A percentile compares a stretch with the other conserved stretches of the same genome.
Evolutionary conservation across 2,797 vertebrate species (phyloP).

Genomic region (Pipistrellus kuhlii): DNA sequence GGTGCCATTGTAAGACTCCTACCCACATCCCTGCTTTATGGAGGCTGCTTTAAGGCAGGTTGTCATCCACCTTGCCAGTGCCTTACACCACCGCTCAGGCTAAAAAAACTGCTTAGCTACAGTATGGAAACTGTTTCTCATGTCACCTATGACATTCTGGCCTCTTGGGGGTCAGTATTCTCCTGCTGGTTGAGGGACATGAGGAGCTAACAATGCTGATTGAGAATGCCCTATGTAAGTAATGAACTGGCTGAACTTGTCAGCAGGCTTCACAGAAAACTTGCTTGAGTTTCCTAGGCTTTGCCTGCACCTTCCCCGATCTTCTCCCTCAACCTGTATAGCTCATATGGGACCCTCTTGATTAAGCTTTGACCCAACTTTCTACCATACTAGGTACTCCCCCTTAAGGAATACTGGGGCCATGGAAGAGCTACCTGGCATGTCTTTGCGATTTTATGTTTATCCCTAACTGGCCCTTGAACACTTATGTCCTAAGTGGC

Average conservation of each 20-base stretch:
- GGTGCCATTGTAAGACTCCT: not conserved
- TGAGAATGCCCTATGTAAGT: not conserved
- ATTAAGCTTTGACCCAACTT: not conserved
- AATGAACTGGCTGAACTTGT: not conserved
- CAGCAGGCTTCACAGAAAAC: not conserved
- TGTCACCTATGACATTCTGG: not conserved
- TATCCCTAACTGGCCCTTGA: not conserved
- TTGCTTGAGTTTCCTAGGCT: not conserved
- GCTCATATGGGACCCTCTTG: not conserved
- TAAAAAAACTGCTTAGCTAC: not conserved
- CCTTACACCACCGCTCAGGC: not conserved
- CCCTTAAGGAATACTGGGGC: not conserved
- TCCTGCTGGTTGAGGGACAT: no score
- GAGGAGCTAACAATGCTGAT: not conserved
- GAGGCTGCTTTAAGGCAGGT: not conserved
- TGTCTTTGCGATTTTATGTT: not conserved
- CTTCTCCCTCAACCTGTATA: not conserved
- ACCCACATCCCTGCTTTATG: not conserved
- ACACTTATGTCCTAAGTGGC: not conserved
- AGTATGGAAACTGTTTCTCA: not conserved
- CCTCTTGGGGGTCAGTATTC: not conserved
- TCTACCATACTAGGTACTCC: not conserved
- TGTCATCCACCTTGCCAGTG: not conserved
- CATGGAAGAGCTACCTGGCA: not conserved
- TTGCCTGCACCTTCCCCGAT: not conserved